phyloP scores from a whole-genome alignment of 2,888 invertebrate genomes.

The Thereva unica region DNA sequence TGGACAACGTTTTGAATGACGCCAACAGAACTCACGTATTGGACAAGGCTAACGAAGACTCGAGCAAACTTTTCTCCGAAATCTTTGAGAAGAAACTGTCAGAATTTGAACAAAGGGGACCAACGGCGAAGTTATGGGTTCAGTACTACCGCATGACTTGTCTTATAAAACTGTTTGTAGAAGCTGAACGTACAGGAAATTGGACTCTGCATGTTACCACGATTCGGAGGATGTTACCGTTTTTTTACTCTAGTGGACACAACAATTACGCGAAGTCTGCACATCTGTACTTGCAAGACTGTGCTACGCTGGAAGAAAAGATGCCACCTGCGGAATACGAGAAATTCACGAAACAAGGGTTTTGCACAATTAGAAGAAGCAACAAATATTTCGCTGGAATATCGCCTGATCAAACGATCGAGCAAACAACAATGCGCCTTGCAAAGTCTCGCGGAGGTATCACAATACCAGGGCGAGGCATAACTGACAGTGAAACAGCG shows the following conservation, averaged over 20 bases:
- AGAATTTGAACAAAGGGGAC: no score
- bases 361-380: slow-evolving; percentile 14
- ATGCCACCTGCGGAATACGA: slow-evolving; percentile 1
- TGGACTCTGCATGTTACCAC: slow-evolving; percentile 40
- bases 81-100: no score
- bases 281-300: slow-evolving; percentile 54
- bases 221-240: slow-evolving; percentile 49
- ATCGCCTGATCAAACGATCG: slow-evolving; percentile 49
- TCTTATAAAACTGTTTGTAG: slow-evolving; percentile 37
- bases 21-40: no score
- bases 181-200: slow-evolving; percentile 18
- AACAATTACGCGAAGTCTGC: slow-evolving; percentile 50
- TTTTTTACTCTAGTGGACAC: slow-evolving; percentile 52
- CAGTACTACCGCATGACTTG: slow-evolving; percentile 45
- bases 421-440: slow-evolving; percentile 48
- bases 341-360: slow-evolving; percentile 16
- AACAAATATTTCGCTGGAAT: slow-evolving; percentile 46
- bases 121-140: slow-evolving; percentile 13
- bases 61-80: no score
- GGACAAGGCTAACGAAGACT: no score
- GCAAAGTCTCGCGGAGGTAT: slow-evolving; percentile 46
- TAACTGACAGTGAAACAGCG: slow-evolving; percentile 23
- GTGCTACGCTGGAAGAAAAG: slow-evolving; percentile 42
- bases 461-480: slow-evolving; percentile 44
- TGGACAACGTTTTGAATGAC: no score